Evolutionary conservation across 2,888 invertebrate genomes (phyloP).

Genomic region (Halictus quadricinctus): DNA sequence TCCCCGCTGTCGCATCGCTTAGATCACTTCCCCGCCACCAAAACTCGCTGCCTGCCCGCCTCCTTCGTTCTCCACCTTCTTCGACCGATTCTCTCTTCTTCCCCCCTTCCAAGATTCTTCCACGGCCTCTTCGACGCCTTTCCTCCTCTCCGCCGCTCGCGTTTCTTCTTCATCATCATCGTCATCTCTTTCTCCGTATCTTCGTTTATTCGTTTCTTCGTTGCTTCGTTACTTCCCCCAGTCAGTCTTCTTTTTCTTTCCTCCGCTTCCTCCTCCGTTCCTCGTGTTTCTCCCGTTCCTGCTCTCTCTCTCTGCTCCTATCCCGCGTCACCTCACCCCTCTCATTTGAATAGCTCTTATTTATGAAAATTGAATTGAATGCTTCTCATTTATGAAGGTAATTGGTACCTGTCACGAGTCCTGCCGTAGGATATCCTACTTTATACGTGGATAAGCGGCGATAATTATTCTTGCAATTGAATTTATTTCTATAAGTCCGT

Average conservation of each 20-base stretch:
- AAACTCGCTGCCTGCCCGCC: slow-evolving; percentile 72
- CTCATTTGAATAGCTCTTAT: slow-evolving; percentile 79
- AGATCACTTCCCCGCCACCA: slow-evolving; percentile 80
- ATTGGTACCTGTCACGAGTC: slow-evolving; percentile 78
- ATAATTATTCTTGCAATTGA: slow-evolving; percentile 79
- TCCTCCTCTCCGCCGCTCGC: slow-evolving; percentile 43
- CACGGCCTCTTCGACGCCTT: slow-evolving; percentile 54
- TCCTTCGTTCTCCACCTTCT: slow-evolving; percentile 65
- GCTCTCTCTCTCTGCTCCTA: slow-evolving; percentile 27
- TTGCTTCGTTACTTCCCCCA: slow-evolving; percentile 39
- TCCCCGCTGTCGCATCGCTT: slow-evolving; percentile 81
- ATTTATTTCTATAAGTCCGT: slow-evolving; percentile 74
- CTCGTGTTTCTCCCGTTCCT: slow-evolving; percentile 16
- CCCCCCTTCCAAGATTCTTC: slow-evolving; percentile 52
- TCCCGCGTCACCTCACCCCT: slow-evolving; percentile 62
- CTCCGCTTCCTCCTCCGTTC: slow-evolving; percentile 12
- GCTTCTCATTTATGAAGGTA: slow-evolving; percentile 79
- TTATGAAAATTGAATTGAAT: slow-evolving; percentile 81
- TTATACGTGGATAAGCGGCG: slow-evolving; percentile 75
- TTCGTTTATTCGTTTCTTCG: slow-evolving; percentile 27
- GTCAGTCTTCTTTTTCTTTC: slow-evolving; percentile 35
- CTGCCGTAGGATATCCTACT: slow-evolving; percentile 75
- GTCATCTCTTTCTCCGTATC: slow-evolving; percentile 45
- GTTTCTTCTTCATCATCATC: slow-evolving; percentile 51
- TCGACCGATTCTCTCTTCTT: slow-evolving; percentile 55